Evolutionary conservation across 2,113 vertebrate species (phyloP).

Genomic region (Cynopterus brachyotis): DNA sequence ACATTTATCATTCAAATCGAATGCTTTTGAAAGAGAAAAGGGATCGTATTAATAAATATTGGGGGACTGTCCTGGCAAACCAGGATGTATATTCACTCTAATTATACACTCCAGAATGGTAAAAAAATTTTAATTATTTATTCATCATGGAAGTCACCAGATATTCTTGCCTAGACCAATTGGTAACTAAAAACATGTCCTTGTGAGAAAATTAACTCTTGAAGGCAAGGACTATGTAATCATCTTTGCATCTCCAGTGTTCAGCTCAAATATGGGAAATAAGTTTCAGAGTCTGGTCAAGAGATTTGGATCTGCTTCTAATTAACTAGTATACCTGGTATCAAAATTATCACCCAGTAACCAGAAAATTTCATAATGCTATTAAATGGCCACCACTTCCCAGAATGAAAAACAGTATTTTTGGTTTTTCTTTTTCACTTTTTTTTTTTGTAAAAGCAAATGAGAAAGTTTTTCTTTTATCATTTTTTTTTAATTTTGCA

Average conservation of each 20-base stretch:
- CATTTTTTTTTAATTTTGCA: too few relatives aligned
- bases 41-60: not conserved
- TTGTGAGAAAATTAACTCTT: not conserved
- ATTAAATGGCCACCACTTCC: not conserved
- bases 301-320: not conserved
- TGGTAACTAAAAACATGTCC: not conserved
- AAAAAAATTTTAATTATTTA: conserved; percentile 1
- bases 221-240: not conserved
- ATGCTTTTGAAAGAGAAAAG: not conserved
- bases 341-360: not conserved
- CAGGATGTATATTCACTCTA: not conserved
- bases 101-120: not conserved
- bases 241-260: not conserved
- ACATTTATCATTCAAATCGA: not conserved
- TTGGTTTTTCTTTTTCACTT: too few relatives aligned
- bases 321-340: not conserved
- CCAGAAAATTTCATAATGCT: not conserved
- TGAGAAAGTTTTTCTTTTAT: too few relatives aligned
- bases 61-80: not conserved
- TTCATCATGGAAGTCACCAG: not conserved
- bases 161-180: not conserved
- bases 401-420: not conserved
- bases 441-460: too few relatives aligned
- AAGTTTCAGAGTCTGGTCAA: not conserved
- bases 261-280: not conserved